Base-by-base conservation (phyloP, 2,113 vertebrate genomes). In the Gymnogyps californianus region DNA sequence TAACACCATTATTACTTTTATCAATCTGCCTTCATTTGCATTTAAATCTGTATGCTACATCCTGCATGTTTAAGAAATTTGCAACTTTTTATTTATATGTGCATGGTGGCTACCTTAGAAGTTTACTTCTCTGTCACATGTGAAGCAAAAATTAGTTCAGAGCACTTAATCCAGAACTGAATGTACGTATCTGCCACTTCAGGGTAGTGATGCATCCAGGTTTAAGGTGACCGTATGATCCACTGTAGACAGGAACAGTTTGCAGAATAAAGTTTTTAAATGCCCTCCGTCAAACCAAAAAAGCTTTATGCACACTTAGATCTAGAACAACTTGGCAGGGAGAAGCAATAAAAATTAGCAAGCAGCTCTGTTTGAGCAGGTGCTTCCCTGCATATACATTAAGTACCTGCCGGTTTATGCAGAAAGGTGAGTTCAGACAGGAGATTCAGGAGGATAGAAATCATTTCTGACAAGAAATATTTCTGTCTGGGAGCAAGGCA, bases 1-100 rank as follows among this genome's bases (percentile, higher is more conserved):
- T 96, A 90, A 46, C 80, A 92, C 76, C 28, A n/a, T 79, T 94
- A 92, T 92, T 90, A 66, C 82, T 96, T 96, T 91, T 59, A 51
- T 90, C 90, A 81, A 66, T 93, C 87, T 96, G 75, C 55, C 16
- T 93, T 86, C 47, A 78, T 93, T 96, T 97, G 59, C 76, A 95
- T 96, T 93, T 96, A 94, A 94, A 94, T 93, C 89, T 96, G 24
- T 67, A 21, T 3, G 7, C 49, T 74, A 42, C 47, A 36, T 38
- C 20, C 84, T 74, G 38, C 40, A 34, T 13, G 19, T 77, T 83
- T 77, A 88, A 96, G 78, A 77, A 92, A 92, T n/a, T 61, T 44
- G 12, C 31, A 74, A 58, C 34, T 93, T 87, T 92, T 87, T 40
- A 47, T 75, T 81, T 93, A 52, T 66, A 7, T 65, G 47, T 77